Base-by-base conservation (phyloP, 1,140 invertebrate genomes). In the Pectinophora gossypiella region DNA sequence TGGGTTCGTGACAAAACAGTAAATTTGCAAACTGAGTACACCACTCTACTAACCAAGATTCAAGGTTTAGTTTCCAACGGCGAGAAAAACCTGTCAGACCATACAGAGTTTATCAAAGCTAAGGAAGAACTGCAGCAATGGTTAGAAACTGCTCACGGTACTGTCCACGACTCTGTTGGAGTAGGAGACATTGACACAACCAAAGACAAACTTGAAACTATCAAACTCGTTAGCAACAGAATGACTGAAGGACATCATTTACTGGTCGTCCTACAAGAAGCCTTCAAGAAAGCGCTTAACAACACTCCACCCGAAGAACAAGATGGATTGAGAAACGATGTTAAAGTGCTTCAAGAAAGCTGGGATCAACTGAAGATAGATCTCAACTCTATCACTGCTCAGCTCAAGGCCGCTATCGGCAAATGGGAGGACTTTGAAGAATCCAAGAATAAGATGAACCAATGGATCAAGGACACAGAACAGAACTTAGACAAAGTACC, bases 171-270 rank as follows among this genome's bases (percentile, higher is more conserved):
- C 62, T 97, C 95, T 56, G 90, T 92, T 61, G 94, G 94, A 20
- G 92, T 94, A 51, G 96, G 96, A 10, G 93, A 96, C 77, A 90
- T 94, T 60, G 89, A 90, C 9, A 92, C 91, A 53, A 93, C 96
- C 4, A 94, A 93, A 68, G 94, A 96, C 55, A 96, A 97, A 87
- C 76, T 97, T n/a, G 92, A 96, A 71, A 96, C 93, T 2, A 89
- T 93, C 4, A 91, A 90, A 72, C 87, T 92, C 2, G 90, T 96
- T n/a, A 90, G 91, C 18, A 92, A 92, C 1, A 89, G 92, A 57
- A 90, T 96, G 67, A 94, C 94, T 0, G 95, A 95, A 89, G 96
- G 96, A n/a, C 95, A 96, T 78, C 94, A 96, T 73, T 81, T 97
- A 16, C 79, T 97, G 45, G 91, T 92, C 1, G 89, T 92, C 15